Evolutionary conservation across 1,140 invertebrate genomes (phyloP).

Genomic region (Drosophila saltans): DNA sequence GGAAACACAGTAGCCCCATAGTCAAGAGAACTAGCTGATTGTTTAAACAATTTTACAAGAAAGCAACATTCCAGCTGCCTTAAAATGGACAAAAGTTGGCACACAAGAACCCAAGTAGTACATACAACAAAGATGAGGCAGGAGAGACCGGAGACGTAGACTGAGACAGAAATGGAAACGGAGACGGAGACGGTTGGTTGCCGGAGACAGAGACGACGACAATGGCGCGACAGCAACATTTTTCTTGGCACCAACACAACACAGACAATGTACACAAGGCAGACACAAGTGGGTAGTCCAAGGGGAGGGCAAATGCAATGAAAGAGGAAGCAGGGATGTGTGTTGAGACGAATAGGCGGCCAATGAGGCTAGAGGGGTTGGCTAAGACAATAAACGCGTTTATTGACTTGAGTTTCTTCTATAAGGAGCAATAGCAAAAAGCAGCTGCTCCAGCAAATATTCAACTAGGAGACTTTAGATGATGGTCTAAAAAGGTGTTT

Average conservation of each 20-base stretch:
- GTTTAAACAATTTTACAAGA: slow-evolving; percentile 82
- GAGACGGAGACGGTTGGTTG: slow-evolving; percentile 18
- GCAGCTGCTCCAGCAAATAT: slow-evolving; percentile 8
- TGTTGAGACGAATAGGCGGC: neutral
- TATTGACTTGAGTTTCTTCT: slow-evolving; percentile 65
- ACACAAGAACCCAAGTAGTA: slow-evolving; percentile 41
- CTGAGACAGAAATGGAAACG: slow-evolving; percentile 25
- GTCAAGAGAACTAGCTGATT: slow-evolving; percentile 35
- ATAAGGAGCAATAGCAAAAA: slow-evolving; percentile 29
- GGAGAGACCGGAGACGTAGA: neutral
- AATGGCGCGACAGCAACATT: slow-evolving; percentile 80
- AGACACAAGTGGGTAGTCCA: slow-evolving; percentile 22
- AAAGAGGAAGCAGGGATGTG: neutral
- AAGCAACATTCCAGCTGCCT: slow-evolving; percentile 81
- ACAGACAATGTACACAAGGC: slow-evolving; percentile 77
- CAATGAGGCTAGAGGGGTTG: neutral
- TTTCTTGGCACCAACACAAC: slow-evolving; percentile 74
- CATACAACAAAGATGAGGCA: neutral
- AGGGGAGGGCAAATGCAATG: slow-evolving; percentile 10
- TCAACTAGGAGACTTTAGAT: neutral
- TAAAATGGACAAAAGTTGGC: slow-evolving; percentile 80
- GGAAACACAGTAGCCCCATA: slow-evolving; percentile 32
- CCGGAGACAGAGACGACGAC: slow-evolving; percentile 56
- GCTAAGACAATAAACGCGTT: slow-evolving; percentile 80
- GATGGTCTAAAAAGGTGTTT: neutral